Evolutionary conservation across 1,140 invertebrate species (phyloP), one percentile per base, ranked within the genome.

Genomic region (Himalopsyche phryganea): DNA sequence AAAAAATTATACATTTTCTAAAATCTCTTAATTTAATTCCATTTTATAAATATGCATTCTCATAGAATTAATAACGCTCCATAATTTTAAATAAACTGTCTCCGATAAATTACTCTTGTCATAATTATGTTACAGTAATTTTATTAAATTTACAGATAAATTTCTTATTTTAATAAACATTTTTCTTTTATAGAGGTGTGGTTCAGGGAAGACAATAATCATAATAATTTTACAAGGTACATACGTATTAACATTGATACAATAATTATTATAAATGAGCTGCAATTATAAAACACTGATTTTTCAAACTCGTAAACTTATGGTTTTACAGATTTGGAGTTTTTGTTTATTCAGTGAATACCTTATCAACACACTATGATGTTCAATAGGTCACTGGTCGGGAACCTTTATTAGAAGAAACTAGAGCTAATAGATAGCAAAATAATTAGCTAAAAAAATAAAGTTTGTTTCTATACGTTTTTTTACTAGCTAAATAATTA

Each of bases 201-300:
- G 33, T 59, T 54, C 20, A 55, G 59, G 59, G 59, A 61, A 61
- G 59, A 61, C 59, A 51, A 61, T 50, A 45, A 28, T 28, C 9
- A 28, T 28, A 28, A 53, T 58, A 51, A 42, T n/a, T 28, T 47
- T 41, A 56, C 36, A 48, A 56, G 53, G 53, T 56, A 56, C 53
- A 28, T 28, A 28, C 23, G 23, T 28, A 28, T 28, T 28, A 28
- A 28, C 23, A 9, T 28, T 28, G 23, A 28, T 28, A 28, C 4
- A 5, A 28, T 28, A 3, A 28, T 28, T 5, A 5, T 28, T 9
- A 3, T 28, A 28, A 28, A 28, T 28, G 23, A 28, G 23, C 23
- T 28, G 23, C 9, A 28, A 5, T n/a, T n/a, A n/a, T n/a, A n/a
- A n/a, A n/a, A n/a, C n/a, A n/a, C n/a, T n/a, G n/a, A n/a, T 28